Conservation (phyloP, 2,888 invertebrate genomes). For the Abrostola triplasia region DNA sequence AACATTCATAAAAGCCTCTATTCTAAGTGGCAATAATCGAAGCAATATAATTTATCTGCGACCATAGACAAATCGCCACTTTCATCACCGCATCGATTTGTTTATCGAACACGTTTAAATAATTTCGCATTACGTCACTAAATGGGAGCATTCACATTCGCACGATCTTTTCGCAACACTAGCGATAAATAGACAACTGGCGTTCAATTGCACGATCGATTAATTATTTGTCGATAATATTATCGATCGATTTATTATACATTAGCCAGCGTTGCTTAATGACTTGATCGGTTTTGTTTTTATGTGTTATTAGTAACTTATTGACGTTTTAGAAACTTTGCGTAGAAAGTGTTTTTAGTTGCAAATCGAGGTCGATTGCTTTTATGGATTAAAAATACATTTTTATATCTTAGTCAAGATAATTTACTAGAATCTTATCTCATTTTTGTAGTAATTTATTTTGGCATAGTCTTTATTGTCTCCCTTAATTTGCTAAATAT, state of each 20-base stretch:
- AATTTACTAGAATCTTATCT: too few species aligned
- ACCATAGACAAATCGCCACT: constrained; percentile 5
- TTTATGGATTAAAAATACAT: too few species aligned
- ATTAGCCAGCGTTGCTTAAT: background rate
- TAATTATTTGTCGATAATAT: constrained; percentile 1
- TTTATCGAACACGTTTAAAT: constrained; percentile 20
- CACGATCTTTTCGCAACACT: constrained; percentile 9
- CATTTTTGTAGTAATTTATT: too few species aligned
- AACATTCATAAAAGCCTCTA: background rate
- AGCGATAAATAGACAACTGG: constrained; percentile 10
- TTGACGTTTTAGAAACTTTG: too few species aligned
- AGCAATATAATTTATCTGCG: background rate
- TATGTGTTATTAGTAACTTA: too few species aligned
- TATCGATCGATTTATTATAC: background rate
- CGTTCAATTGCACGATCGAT: constrained; percentile 11
- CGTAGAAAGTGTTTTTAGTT: too few species aligned
- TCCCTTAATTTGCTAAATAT: too few species aligned
- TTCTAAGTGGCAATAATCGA: background rate
- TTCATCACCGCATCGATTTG: constrained; percentile 9
- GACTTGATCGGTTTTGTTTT: too few species aligned
- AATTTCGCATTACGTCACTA: constrained; percentile 19
- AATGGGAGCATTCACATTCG: constrained; percentile 3
- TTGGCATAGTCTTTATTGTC: too few species aligned
- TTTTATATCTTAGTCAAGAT: too few species aligned
- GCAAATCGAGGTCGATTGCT: too few species aligned